Conservation (phyloP, 2,888 invertebrate genomes). For the Thumatha senex region DNA sequence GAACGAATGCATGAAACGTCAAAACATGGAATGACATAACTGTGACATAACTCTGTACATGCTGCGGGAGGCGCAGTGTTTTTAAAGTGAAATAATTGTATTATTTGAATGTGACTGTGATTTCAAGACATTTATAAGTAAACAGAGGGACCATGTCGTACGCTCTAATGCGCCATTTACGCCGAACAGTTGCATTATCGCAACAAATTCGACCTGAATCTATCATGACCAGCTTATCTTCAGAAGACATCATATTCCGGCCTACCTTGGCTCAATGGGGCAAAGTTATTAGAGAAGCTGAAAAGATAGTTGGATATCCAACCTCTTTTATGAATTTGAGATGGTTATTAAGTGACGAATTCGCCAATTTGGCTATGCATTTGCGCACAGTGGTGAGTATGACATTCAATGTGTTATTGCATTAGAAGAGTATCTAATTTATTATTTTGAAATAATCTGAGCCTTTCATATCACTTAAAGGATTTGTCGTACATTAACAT, state of each 20-base stretch:
- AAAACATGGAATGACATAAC: conserved; percentile 62
- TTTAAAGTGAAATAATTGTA: conserved; percentile 21
- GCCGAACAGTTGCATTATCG: conserved; percentile 59
- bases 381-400: conserved; percentile 78
- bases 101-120: conserved; percentile 47
- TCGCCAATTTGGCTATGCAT: conserved; percentile 83
- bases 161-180: conserved; percentile 66
- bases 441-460: background rate
- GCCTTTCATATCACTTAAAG: background rate
- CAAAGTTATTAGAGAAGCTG: conserved; percentile 77
- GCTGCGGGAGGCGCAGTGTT: conserved; percentile 37
- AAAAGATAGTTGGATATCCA: conserved; percentile 81
- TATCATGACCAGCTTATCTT: conserved; percentile 69
- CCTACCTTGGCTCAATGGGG: conserved; percentile 71
- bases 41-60: conserved; percentile 16
- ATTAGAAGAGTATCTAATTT: background rate
- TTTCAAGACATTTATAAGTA: conserved; percentile 19
- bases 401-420: background rate
- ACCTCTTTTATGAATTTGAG: conserved; percentile 84
- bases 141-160: conserved; percentile 61
- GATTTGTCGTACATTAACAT: background rate
- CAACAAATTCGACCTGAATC: conserved; percentile 68
- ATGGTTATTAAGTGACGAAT: conserved; percentile 85
- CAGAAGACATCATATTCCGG: conserved; percentile 72
- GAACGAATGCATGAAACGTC: conserved; percentile 52